Evolutionary conservation across 2,888 invertebrate genomes (phyloP), one percentile per base, ranked within the genome.

Genomic region (Bombyx huttoni): DNA sequence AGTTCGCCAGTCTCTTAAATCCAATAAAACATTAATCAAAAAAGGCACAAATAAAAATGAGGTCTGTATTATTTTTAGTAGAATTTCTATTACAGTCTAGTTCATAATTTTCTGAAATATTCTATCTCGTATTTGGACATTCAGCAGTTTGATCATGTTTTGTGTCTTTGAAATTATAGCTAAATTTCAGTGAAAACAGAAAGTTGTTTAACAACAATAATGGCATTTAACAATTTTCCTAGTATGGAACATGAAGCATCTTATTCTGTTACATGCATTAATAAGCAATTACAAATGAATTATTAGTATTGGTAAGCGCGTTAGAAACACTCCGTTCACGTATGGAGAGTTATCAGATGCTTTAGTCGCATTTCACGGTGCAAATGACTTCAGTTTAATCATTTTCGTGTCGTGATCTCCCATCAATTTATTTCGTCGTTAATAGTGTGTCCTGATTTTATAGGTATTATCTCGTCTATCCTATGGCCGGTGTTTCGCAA

Each of bases 401-500:
- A 79, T 79, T 81, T 78, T 66, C 69, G 67, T 82, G 74, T 83
- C 84, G 84, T 83, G 81, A 82, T 82, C 79, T 81, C 72, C 74
- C 79, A 80, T 81, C 79, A 80, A 75, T 78, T 76, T 82, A 81
- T 78, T 82, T 79, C 74, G 70, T 73, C 75, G 78, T 76, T 81
- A 81, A 81, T 76, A 78, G 79, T 76, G 68, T 73, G 81, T 79
- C 79, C 81, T 81, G 83, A 84, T 85, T 40, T 85, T 82, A 80
- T 78, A 75, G 77, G 75, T 78, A 81, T 80, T 81, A 83, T 81
- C 75, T 77, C 73, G 78, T 75, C 72, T 76, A 81, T 81, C 77
- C 78, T 73, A 64, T 68, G 70, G 57, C 68, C 65, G 63, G 70
- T 65, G 73, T 86, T 78, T 83, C 78, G 82, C 69, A 85, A 86